phyloP scores from a whole-genome alignment of 1,140 invertebrate genomes.

The Drosophila simulans region DNA sequence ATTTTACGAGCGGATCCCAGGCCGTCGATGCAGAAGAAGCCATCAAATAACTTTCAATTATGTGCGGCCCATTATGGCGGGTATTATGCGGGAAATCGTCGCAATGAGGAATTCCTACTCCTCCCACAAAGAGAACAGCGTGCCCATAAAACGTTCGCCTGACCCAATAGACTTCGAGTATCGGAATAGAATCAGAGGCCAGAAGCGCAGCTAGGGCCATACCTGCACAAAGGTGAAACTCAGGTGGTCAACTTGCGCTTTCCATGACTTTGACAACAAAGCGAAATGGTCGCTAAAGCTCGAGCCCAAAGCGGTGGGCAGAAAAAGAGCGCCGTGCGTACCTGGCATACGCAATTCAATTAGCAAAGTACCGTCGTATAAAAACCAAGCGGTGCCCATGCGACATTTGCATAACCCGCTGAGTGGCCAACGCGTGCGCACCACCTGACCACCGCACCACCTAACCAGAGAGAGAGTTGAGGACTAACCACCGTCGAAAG shows the following conservation, averaged over 20 bases:
- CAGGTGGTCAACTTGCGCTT: slow-evolving; percentile 68
- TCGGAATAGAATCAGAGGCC: slow-evolving; percentile 41
- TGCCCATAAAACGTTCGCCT: slow-evolving; percentile 60
- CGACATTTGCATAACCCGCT: slow-evolving; percentile 82
- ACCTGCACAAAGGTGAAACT: slow-evolving; percentile 61
- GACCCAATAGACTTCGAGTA: slow-evolving; percentile 37
- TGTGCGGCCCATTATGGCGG: slow-evolving; percentile 46
- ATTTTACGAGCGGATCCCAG: slow-evolving; percentile 53
- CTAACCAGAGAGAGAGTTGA: slow-evolving; percentile 22
- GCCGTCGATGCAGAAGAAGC: slow-evolving; percentile 47
- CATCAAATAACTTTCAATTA: slow-evolving; percentile 83
- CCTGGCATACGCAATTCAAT: slow-evolving; percentile 78
- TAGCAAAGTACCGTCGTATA: slow-evolving; percentile 82
- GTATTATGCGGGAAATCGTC: slow-evolving; percentile 51
- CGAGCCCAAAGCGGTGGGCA: slow-evolving; percentile 39
- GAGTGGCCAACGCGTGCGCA: slow-evolving; percentile 75
- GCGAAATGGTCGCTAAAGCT: slow-evolving; percentile 63
- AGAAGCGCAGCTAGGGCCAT: slow-evolving; percentile 1
- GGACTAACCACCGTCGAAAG: slow-evolving; percentile 29
- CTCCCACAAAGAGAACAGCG: slow-evolving; percentile 17
- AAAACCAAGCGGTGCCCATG: slow-evolving; percentile 70
- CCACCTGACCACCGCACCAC: slow-evolving; percentile 62
- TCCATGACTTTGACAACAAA: slow-evolving; percentile 69
- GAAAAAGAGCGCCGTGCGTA: slow-evolving; percentile 43
- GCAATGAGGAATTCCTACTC: slow-evolving; percentile 19